Conservation (phyloP, 2,113 vertebrate species). For the Stegastes partitus region DNA sequence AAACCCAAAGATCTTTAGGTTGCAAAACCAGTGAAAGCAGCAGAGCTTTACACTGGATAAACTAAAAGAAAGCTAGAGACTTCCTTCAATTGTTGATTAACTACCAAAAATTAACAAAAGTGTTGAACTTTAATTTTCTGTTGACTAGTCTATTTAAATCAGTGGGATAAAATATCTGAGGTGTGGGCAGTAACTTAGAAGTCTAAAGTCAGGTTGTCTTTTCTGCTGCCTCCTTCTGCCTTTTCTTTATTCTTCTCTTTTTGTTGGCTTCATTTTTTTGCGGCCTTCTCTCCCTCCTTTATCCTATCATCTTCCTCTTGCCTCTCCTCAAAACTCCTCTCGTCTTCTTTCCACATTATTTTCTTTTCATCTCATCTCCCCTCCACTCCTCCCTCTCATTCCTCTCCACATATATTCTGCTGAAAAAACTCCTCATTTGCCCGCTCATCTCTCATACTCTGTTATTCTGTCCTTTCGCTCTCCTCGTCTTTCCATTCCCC, state of each 20-base stretch:
- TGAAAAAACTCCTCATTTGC: conserved; percentile 37
- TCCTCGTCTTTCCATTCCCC: conserved; percentile 7
- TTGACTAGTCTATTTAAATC: not conserved
- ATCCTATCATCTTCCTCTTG: conserved; percentile 17
- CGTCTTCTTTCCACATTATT: conserved; percentile 9
- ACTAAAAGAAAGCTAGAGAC: not conserved
- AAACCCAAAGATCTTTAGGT: not conserved
- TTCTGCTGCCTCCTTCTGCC: not conserved
- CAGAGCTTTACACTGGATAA: not conserved
- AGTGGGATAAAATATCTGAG: not conserved
- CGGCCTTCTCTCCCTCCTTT: not conserved
- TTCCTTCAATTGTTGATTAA: not conserved
- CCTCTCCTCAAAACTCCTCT: conserved; percentile 27
- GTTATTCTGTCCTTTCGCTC: conserved; percentile 48
- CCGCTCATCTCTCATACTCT: not conserved
- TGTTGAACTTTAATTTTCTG: not conserved
- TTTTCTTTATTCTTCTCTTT: not conserved
- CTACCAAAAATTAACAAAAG: not conserved
- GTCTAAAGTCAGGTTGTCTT: conserved; percentile 3
- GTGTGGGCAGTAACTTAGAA: not conserved
- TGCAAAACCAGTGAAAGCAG: not conserved
- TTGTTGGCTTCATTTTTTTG: conserved; percentile 1
- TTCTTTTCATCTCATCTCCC: conserved; percentile 34
- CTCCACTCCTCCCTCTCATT: conserved; percentile 7
- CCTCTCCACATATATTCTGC: conserved; percentile 48